Conservation (phyloP, 2,113 vertebrate species). For the Pterocles gutturalis region DNA sequence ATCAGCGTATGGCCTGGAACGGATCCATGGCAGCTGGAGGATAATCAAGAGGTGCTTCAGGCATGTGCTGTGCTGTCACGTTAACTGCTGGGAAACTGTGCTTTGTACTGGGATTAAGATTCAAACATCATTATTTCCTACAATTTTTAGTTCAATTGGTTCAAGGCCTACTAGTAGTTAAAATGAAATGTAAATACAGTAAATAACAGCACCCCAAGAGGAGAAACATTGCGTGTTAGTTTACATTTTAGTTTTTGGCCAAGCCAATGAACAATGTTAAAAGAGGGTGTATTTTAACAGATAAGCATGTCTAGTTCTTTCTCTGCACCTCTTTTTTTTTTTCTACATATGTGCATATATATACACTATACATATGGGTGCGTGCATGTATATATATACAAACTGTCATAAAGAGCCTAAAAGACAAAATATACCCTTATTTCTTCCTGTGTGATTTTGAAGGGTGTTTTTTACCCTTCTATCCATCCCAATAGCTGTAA, state of each 20-base stretch:
- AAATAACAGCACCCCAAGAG: not conserved
- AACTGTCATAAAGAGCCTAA: not conserved
- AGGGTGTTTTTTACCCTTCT: not conserved
- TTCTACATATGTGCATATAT: not conserved
- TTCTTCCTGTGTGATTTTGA: not conserved
- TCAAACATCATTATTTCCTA: not conserved
- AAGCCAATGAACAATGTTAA: not conserved
- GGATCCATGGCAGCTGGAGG: not conserved
- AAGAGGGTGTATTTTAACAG: not conserved
- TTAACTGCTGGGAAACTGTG: not conserved
- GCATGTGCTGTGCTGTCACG: rapidly evolving
- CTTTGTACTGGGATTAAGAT: not conserved
- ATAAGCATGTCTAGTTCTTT: not conserved
- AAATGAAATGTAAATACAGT: not conserved
- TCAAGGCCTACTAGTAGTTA: not conserved
- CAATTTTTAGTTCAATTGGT: not conserved
- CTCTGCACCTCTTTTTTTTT: not conserved
- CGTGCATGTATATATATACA: not conserved
- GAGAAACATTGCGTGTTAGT: not conserved
- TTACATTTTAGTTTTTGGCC: not conserved
- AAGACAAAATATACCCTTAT: not conserved
- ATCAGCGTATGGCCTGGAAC: not conserved
- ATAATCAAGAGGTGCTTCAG: not conserved
- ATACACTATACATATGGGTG: not conserved
- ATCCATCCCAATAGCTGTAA: not conserved